Conservation (phyloP, 1,140 invertebrate genomes). For the Tachypleus tridentatus region DNA sequence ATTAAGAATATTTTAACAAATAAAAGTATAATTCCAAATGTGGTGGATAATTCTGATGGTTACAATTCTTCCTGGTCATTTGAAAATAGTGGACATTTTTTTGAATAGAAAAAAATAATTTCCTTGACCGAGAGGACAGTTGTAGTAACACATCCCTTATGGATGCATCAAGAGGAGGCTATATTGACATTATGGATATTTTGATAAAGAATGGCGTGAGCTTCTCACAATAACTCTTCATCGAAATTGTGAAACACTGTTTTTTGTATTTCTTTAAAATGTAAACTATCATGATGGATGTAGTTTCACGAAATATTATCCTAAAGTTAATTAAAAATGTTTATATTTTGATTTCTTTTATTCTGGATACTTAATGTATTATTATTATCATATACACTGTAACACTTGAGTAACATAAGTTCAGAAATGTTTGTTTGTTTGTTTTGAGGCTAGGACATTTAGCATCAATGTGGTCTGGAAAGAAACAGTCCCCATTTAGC, state of each 20-base stretch:
- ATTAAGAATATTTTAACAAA: too few relatives aligned
- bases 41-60: not conserved
- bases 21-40: too few relatives aligned
- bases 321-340: not conserved
- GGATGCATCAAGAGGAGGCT: slow-evolving; percentile 44
- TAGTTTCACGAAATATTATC: not conserved
- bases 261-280: not conserved
- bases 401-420: too few relatives aligned
- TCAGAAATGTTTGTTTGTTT: not conserved
- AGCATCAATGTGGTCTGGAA: slow-evolving; percentile 34
- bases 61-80: slow-evolving; percentile 38
- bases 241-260: not conserved
- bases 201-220: slow-evolving; percentile 31
- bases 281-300: not conserved
- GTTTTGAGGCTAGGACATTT: slow-evolving; percentile 23
- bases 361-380: too few relatives aligned
- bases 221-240: slow-evolving; percentile 1
- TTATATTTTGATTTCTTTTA: not conserved
- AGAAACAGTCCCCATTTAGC: slow-evolving; percentile 46
- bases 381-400: too few relatives aligned
- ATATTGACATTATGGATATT: slow-evolving; percentile 34
- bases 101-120: slow-evolving; percentile 27
- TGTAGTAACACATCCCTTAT: slow-evolving; percentile 50
- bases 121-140: slow-evolving; percentile 36
- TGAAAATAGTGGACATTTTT: slow-evolving; percentile 33